Percentiles rank a stretch among this genome's conserved stretches.
Evolutionary conservation across 2,797 vertebrate genomes (phyloP).

Genomic region (Rhincodon typus): DNA sequence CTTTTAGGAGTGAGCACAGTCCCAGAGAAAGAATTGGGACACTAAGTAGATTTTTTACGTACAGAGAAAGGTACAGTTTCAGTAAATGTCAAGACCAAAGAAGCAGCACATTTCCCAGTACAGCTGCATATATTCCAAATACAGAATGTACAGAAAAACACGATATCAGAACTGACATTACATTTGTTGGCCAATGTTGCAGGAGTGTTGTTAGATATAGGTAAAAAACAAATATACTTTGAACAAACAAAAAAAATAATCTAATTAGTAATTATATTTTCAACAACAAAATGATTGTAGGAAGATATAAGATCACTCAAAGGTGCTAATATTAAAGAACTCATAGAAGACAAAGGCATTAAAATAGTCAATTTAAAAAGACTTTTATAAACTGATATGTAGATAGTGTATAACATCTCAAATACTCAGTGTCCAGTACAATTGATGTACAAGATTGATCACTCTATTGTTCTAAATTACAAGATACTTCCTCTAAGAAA

Average conservation of each 20-base stretch:
- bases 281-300: background rate
- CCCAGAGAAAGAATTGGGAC: constrained; percentile 12
- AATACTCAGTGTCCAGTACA: background rate
- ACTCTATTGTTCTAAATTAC: background rate
- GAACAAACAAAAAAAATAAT: background rate
- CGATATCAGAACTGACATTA: background rate
- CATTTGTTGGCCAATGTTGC: background rate
- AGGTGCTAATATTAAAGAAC: background rate
- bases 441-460: background rate
- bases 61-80: background rate
- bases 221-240: background rate
- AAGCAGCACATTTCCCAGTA: background rate
- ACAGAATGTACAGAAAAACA: background rate
- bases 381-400: background rate
- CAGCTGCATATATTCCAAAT: background rate
- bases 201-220: background rate
- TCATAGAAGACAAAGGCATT: background rate
- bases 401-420: background rate
- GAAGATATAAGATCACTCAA: background rate
- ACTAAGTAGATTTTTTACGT: constrained; percentile 9
- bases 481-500: background rate
- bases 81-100: constrained; percentile 2
- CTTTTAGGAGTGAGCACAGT: background rate
- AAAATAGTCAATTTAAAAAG: background rate
- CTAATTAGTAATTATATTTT: background rate